Evolutionary conservation across 2,797 vertebrate genomes (phyloP), one percentile per base, ranked within the genome.

Genomic region (Acanthurus leucopareius): DNA sequence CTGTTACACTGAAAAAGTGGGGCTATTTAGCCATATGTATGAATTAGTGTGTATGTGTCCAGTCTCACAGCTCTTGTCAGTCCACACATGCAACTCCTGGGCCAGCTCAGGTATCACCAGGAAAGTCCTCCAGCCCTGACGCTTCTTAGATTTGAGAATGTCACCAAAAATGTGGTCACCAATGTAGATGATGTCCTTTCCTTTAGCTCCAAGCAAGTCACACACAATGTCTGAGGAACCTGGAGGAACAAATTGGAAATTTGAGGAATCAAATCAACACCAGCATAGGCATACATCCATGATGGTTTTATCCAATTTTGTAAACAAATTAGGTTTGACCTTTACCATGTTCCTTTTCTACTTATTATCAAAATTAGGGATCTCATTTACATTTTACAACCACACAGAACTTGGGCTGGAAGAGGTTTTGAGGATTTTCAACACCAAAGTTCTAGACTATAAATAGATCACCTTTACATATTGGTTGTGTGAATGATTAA

Each of bases 101-200:
- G 97, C 97, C 82, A 99, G 93, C 86, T 99, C 97, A 0, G 97
- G 97, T 80, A 99, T 98, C 85, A 98, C 97, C 81, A 99, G 92
- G 86, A 99, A 99, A 4, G 97, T 99, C 89, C 97, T 95, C 97
- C 97, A 99, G 56, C 97, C 97, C 88, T 98, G 97, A 2, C 97
- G 96, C 89, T 99, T 99, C 94, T 99, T 99, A 69, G 97, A 99
- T 92, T 98, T 99, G 69, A 99, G 93, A 89, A 99, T 99, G 85
- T 99, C 97, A 69, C 97, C 97, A 70, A 99, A 99, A 87, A 98
- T 99, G 90, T 99, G 97, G 93, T 99, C 97, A 82, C 97, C 97
- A 0, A 99, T 99, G 91, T 99, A 99, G 62, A 99, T 87, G 84
- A 99, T 98, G 78, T 98, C 97, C 86, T 99, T 99, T 72, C 97